Conservation (phyloP, 1,140 invertebrate species). For the Brachionus manjavacas region DNA sequence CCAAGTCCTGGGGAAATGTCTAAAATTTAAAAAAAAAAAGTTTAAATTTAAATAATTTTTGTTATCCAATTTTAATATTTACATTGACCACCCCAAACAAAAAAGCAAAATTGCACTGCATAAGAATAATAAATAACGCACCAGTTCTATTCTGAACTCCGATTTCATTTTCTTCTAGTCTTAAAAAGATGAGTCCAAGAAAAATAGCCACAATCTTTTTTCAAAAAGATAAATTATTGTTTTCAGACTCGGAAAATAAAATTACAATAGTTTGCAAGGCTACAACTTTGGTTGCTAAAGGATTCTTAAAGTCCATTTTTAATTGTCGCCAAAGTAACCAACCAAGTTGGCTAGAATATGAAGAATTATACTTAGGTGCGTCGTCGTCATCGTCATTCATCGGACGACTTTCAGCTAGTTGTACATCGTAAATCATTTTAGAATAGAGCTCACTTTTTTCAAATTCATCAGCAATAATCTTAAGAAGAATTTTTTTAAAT, state of each 20-base stretch:
- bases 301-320: conserved; percentile 13
- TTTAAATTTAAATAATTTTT: too few relatives aligned
- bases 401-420: neutral
- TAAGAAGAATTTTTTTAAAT: neutral
- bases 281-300: conserved; percentile 5
- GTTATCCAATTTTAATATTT: neutral
- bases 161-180: conserved; percentile 74
- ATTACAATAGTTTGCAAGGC: neutral
- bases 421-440: conserved; percentile 9
- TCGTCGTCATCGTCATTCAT: neutral
- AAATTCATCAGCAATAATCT: conserved; percentile 3
- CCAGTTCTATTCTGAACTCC: conserved; percentile 93
- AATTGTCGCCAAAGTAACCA: conserved; percentile 39
- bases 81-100: conserved; percentile 52
- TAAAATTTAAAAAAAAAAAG: neutral
- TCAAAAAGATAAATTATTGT: neutral
- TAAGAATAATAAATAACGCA: conserved; percentile 81
- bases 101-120: conserved; percentile 66
- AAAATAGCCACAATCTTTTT: conserved; percentile 69
- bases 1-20: conserved; percentile 22
- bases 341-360: conserved; percentile 7
- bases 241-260: neutral
- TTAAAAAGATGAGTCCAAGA: conserved; percentile 81
- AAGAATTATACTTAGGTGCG: conserved; percentile 28
- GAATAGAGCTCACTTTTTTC: neutral